Evolutionary conservation across 1,140 invertebrate genomes (phyloP).

Genomic region (Heliconius himera): DNA sequence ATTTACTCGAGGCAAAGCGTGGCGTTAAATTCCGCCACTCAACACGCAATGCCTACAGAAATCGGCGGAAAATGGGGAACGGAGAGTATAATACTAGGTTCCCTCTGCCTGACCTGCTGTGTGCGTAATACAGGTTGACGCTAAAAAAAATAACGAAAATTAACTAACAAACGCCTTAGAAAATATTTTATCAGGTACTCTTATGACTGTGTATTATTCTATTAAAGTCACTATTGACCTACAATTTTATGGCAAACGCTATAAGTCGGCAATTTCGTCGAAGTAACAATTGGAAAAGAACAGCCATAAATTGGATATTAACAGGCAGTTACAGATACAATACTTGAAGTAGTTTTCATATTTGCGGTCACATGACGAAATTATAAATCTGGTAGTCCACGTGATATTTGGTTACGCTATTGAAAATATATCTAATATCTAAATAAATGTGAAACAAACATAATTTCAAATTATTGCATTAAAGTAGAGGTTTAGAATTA

Average conservation of each 20-base stretch:
- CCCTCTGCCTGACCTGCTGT: too few relatives aligned
- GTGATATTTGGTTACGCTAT: background rate
- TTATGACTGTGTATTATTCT: background rate
- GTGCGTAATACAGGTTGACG: too few relatives aligned
- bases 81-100: too few relatives aligned
- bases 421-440: background rate
- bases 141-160: background rate
- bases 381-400: background rate
- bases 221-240: background rate
- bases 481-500: too few relatives aligned
- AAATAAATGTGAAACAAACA: background rate
- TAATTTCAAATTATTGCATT: too few relatives aligned
- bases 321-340: slow-evolving; percentile 12
- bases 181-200: background rate
- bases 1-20: background rate
- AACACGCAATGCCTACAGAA: too few relatives aligned
- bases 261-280: background rate
- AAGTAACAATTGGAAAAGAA: slow-evolving; percentile 6
- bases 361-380: background rate
- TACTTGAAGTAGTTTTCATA: slow-evolving; percentile 6
- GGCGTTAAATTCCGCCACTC: too few relatives aligned
- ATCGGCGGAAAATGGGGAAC: too few relatives aligned
- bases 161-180: background rate
- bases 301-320: slow-evolving; percentile 11
- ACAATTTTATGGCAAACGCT: background rate